phyloP scores from a whole-genome alignment of 1,140 invertebrate genomes.

The Euura lappo region DNA sequence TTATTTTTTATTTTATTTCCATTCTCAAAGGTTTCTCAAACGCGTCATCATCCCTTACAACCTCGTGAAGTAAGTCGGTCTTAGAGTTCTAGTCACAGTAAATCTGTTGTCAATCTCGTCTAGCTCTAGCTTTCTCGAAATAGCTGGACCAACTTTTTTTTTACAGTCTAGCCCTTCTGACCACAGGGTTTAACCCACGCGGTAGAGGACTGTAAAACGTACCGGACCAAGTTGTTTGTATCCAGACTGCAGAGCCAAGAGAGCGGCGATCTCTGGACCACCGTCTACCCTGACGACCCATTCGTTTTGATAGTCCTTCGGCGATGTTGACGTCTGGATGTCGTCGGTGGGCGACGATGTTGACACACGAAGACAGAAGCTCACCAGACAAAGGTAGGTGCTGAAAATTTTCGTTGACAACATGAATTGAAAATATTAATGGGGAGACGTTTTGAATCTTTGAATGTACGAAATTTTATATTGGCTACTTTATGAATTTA shows the following conservation, averaged over 20 bases:
- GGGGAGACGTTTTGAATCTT: too few species aligned
- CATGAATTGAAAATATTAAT: too few species aligned
- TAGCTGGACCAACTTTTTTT: too few species aligned
- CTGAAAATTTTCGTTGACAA: neutral
- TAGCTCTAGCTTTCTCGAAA: too few species aligned
- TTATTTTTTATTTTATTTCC: too few species aligned
- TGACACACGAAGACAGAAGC: neutral
- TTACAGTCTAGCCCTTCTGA: neutral
- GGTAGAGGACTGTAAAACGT: conserved; percentile 26
- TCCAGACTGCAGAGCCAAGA: conserved; percentile 57
- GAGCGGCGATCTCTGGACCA: conserved; percentile 54
- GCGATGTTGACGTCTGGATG: conserved; percentile 19
- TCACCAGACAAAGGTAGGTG: neutral
- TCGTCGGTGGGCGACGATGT: neutral
- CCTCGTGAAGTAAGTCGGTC: too few species aligned
- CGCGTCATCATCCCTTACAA: too few species aligned
- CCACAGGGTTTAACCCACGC: neutral
- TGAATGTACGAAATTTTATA: too few species aligned
- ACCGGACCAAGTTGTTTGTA: conserved; percentile 61
- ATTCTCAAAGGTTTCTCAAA: too few species aligned
- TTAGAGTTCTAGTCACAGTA: too few species aligned
- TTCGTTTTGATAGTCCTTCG: conserved; percentile 55
- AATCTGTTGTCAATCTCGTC: too few species aligned
- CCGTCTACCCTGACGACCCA: conserved; percentile 65
- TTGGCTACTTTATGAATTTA: neutral